Conservation (phyloP, 2,888 invertebrate genomes). For the Hyposoter dolosus region DNA sequence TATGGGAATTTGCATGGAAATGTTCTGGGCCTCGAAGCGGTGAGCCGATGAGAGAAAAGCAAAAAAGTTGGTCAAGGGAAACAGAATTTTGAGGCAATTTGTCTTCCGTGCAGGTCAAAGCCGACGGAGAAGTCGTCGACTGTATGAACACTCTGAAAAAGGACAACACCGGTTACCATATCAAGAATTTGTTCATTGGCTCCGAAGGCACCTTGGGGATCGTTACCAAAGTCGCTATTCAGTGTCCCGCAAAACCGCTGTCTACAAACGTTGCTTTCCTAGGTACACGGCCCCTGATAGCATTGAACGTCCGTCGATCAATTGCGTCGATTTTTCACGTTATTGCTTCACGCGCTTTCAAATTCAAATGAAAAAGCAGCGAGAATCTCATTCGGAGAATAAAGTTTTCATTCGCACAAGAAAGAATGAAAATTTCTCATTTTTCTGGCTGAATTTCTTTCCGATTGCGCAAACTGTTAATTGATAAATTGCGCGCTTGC, state of each 20-base stretch:
- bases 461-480: too few relatives aligned
- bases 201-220: conserved; percentile 98
- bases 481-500: neutral
- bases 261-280: conserved; percentile 95
- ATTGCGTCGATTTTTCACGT: neutral
- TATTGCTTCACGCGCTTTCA: neutral
- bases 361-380: too few relatives aligned
- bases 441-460: too few relatives aligned
- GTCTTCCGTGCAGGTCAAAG: conserved; percentile 88
- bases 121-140: conserved; percentile 94
- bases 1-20: conserved; percentile 98
- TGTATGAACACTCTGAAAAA: conserved; percentile 95
- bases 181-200: conserved; percentile 98
- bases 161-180: conserved; percentile 98
- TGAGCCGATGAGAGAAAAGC: conserved; percentile 84
- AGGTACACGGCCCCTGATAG: conserved; percentile 86
- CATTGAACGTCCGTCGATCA: neutral
- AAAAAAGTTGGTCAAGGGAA: neutral
- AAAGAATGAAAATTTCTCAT: too few relatives aligned
- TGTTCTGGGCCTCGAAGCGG: conserved; percentile 96
- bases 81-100: neutral
- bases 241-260: conserved; percentile 94
- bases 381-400: too few relatives aligned
- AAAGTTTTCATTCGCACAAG: too few relatives aligned
- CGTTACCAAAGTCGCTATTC: conserved; percentile 95